A percentile compares a stretch with the other conserved stretches of the same genome.
Evolutionary conservation across 1,140 invertebrate species (phyloP).

Genomic region (Pseudomyrmex pallidus): DNA sequence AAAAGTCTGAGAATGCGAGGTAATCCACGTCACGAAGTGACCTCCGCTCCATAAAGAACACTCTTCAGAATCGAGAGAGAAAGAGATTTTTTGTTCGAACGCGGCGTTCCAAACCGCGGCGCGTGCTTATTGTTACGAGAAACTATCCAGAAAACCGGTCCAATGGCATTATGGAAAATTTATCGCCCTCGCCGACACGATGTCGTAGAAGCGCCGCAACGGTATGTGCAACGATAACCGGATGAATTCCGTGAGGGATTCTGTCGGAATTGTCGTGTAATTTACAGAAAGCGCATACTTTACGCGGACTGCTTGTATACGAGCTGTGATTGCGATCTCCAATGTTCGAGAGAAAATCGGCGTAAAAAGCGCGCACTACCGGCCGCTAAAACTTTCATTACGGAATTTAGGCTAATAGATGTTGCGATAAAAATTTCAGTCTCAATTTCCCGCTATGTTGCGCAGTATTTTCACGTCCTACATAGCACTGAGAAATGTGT

Average conservation of each 20-base stretch:
- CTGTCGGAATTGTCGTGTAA: neutral
- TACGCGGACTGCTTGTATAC: neutral
- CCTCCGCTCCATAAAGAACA: neutral
- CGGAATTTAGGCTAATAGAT: constrained; percentile 41
- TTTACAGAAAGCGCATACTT: constrained; percentile 25
- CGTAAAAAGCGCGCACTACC: constrained; percentile 4
- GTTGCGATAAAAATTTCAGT: constrained; percentile 20
- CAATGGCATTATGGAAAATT: constrained; percentile 55
- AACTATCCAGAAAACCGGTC: constrained; percentile 58
- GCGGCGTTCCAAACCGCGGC: neutral
- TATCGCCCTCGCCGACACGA: constrained; percentile 38
- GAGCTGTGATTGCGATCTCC: neutral
- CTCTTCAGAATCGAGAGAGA: constrained; percentile 10
- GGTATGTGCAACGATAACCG: constrained; percentile 15
- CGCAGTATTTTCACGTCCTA: constrained; percentile 16
- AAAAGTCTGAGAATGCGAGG: neutral
- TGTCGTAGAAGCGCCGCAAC: constrained; percentile 2
- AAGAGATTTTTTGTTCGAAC: constrained; percentile 42
- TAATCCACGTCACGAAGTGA: constrained; percentile 3
- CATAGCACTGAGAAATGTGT: neutral
- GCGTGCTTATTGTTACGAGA: constrained; percentile 48
- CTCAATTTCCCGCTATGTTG: constrained; percentile 2
- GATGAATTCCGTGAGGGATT: constrained; percentile 7
- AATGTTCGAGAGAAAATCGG: constrained; percentile 36
- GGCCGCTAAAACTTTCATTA: neutral